Conservation (phyloP, 2,888 invertebrate genomes). For the Epirrita christyi region DNA sequence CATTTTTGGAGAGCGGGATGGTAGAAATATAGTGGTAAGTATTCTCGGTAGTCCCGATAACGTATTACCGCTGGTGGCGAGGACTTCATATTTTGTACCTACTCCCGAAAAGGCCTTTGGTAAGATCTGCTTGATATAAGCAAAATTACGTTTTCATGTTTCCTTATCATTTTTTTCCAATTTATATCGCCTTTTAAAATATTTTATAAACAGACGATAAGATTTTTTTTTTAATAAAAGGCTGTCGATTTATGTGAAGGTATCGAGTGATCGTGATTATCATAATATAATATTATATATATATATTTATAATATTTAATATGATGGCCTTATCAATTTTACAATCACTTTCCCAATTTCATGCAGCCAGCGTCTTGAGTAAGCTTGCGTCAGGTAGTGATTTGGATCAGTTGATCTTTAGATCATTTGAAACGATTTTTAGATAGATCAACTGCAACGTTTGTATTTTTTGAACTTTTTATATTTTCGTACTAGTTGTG, state of each 20-base stretch:
- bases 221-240: no score
- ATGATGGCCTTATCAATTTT: neutral
- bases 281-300: no score
- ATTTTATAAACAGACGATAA: neutral
- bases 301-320: no score
- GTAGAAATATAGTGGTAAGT: constrained; percentile 12
- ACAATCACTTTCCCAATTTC: no score
- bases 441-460: no score
- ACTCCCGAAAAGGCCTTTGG: constrained; percentile 8
- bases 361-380: no score
- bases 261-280: neutral
- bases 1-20: constrained; percentile 15
- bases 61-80: constrained; percentile 25
- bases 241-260: no score
- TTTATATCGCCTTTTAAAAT: constrained; percentile 10
- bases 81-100: constrained; percentile 11
- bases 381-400: no score
- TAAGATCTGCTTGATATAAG: neutral
- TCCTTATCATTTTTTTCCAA: constrained; percentile 19
- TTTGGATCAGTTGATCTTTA: no score
- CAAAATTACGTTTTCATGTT: constrained; percentile 15
- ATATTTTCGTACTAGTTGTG: no score
- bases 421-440: no score
- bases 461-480: no score
- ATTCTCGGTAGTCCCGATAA: constrained; percentile 18